Conservation (phyloP, 2,797 vertebrate species). For the Decapterus maruadsi region DNA sequence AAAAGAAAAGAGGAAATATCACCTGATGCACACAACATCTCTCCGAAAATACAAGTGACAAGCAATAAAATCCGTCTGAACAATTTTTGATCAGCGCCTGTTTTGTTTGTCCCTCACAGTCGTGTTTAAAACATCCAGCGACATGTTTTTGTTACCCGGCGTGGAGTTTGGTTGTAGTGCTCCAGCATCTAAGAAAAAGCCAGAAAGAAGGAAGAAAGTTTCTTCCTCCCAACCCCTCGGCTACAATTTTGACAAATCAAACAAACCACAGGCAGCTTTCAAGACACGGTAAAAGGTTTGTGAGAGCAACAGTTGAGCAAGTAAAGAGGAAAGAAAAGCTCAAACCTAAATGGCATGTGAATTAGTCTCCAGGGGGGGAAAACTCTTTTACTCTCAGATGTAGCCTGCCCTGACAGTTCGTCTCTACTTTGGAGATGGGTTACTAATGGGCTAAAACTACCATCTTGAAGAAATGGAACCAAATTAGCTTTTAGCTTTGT, state of each 20-base stretch:
- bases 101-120: neutral
- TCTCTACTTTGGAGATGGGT: conserved; percentile 2
- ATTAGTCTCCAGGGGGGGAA: neutral
- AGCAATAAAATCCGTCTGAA: neutral
- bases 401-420: neutral
- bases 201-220: neutral
- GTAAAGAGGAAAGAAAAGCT: conserved; percentile 9
- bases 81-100: neutral
- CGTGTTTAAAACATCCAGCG: neutral
- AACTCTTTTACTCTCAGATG: neutral
- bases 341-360: conserved; percentile 1
- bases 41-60: neutral
- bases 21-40: neutral
- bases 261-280: neutral
- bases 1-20: conserved; percentile 22
- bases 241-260: neutral
- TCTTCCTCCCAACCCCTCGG: neutral
- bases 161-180: neutral
- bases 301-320: neutral
- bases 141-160: neutral
- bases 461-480: neutral
- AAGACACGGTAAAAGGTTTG: conserved; percentile 2
- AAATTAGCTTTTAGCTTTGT: conserved; percentile 18
- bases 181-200: neutral
- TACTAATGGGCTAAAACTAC: neutral